Base-by-base conservation (phyloP, 53 echinoderm and acorn worm species). In the Arbacia lixula region DNA sequence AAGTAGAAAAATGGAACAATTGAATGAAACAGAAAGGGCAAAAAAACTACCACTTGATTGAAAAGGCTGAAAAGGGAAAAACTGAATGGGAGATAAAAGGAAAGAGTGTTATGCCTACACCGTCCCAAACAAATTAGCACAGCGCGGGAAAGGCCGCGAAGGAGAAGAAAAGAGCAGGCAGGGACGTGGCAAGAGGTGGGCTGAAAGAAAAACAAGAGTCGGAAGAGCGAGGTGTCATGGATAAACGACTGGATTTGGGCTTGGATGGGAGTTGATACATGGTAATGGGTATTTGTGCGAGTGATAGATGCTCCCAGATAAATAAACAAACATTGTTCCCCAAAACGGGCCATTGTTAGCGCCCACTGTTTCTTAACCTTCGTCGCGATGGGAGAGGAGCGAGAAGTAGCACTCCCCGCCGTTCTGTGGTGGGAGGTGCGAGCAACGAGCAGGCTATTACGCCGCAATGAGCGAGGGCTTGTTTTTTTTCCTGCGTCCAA, bases 101-200 rank as follows among this genome's bases (percentile, higher is more conserved):
- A 68, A 68, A 34, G 39, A 41, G 26, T 49, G 41, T 71, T 46
- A 43, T 41, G 43, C 43, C 49, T 16, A 6, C 42, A 16, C 72
- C 27, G 72, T 76, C 76, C 76, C 54, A 54, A 76, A 54, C 57
- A 76, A 76, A 76, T 76, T 76, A 76, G 76, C 57, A 30, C 57
- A 30, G 34, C 30, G 36, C 76, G 24, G 25, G 56, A 35, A 56
- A 56, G 76, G 76, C 54, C 76, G 36, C 4, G 76, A 6, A 8
- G 29, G 30, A 5, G 29, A 19, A 76, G 56, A 56, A 39, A 37
- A 19, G 75, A 71, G 55, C 54, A 5, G 43, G 43, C 12, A 11
- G 5, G 53, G 43, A 19, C 21, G 36, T 6, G 32, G 57, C 36
- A 51, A 72, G 33, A 76, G 36, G 55, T 54, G 76, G 76, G 57